A percentile compares a stretch with the other conserved stretches of the same genome.
Conservation (phyloP, 64 coral and sea anemone species). For the Montipora foliosa region DNA sequence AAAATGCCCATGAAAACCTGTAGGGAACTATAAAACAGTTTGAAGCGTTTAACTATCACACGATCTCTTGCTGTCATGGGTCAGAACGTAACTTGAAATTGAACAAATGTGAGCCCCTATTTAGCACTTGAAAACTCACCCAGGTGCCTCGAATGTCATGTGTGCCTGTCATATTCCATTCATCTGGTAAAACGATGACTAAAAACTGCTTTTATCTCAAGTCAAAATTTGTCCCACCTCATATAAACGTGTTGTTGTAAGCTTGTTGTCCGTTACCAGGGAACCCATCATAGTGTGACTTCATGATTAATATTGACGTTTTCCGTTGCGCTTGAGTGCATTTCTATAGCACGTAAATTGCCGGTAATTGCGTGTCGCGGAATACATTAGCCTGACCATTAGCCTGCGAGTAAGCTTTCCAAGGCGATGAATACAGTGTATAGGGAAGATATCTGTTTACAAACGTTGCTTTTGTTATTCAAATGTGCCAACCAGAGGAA, state of each 20-base stretch:
- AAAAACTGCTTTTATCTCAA: neutral
- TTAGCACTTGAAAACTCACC: conserved; percentile 22
- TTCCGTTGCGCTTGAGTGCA: conserved; percentile 19
- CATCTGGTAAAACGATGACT: neutral
- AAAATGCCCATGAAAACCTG: conserved; percentile 80
- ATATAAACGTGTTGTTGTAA: neutral
- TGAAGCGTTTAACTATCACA: neutral
- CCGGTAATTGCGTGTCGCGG: no score
- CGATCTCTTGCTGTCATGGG: neutral
- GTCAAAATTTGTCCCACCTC: neutral
- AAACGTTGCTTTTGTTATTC: no score
- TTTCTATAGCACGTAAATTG: no score
- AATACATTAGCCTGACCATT: no score
- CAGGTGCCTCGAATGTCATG: conserved; percentile 58
- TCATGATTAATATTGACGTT: neutral
- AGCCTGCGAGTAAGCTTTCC: no score
- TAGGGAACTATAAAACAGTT: conserved; percentile 42
- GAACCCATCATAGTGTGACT: neutral
- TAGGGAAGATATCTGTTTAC: no score
- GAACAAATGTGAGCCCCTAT: no score
- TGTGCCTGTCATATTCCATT: conserved; percentile 8
- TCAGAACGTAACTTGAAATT: no score
- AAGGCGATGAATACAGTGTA: no score
- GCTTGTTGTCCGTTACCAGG: conserved; percentile 72
- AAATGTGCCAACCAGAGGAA: no score